Conservation (phyloP, 2,113 vertebrate genomes). For the Corvus hawaiiensis region DNA sequence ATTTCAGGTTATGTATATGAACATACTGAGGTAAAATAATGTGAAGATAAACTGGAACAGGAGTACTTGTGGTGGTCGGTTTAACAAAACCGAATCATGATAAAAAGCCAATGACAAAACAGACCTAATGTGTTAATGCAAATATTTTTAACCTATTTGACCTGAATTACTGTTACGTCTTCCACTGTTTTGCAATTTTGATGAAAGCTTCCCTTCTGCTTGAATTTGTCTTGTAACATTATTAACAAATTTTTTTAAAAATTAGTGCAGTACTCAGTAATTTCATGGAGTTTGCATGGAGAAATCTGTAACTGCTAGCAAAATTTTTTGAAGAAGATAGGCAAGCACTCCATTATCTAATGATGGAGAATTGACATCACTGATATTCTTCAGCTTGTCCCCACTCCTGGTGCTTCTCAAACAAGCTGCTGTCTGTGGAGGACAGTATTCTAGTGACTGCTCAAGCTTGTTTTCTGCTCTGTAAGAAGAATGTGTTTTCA, state of each 20-base stretch:
- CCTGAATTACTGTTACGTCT: background rate
- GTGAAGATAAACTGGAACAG: background rate
- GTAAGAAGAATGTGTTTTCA: background rate
- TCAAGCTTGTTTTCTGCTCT: background rate
- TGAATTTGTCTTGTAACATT: background rate
- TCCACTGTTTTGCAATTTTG: background rate
- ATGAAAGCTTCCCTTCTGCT: background rate
- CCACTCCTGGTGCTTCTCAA: background rate
- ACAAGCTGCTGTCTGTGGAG: background rate
- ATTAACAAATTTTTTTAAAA: background rate
- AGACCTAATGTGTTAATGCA: background rate
- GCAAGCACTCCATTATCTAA: background rate
- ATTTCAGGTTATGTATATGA: conserved; percentile 26
- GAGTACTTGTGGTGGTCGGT: background rate
- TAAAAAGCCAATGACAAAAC: background rate
- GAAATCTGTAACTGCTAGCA: background rate
- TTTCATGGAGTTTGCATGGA: background rate
- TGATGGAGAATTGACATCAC: background rate
- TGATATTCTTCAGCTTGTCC: background rate
- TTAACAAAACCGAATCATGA: background rate
- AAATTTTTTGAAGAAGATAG: background rate
- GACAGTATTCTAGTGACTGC: background rate
- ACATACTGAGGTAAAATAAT: background rate
- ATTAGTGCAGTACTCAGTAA: background rate
- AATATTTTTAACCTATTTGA: background rate